Evolutionary conservation across 2,888 invertebrate genomes (phyloP).

Genomic region (Caenorhabditis sulstoni): DNA sequence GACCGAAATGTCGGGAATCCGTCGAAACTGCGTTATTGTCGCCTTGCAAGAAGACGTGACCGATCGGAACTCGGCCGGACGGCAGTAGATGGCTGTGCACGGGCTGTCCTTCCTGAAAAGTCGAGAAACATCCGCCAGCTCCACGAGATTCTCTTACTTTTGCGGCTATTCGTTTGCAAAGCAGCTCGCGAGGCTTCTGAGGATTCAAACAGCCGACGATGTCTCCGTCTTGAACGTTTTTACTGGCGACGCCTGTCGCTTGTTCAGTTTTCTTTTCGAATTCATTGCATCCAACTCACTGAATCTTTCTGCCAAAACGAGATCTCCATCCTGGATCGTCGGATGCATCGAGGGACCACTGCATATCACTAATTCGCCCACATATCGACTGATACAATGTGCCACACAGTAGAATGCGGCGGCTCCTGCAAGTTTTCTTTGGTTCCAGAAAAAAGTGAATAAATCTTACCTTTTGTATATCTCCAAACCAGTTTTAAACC

Average conservation of each 20-base stretch:
- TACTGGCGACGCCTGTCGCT: constrained; percentile 37
- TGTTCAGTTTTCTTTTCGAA: background rate
- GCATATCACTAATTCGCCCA: constrained; percentile 73
- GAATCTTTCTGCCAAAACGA: constrained; percentile 75
- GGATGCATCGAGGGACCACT: constrained; percentile 77
- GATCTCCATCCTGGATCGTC: constrained; percentile 76
- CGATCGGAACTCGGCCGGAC: constrained; percentile 69
- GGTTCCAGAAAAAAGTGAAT: background rate
- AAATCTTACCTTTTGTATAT: constrained; percentile 46
- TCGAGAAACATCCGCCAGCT: too few relatives aligned
- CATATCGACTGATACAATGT: constrained; percentile 62
- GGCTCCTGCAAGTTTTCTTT: constrained; percentile 46
- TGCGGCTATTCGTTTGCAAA: constrained; percentile 70
- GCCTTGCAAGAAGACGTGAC: constrained; percentile 75
- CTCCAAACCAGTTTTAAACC: constrained; percentile 31
- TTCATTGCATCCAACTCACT: constrained; percentile 50
- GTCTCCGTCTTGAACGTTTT: constrained; percentile 65
- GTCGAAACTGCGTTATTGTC: constrained; percentile 72
- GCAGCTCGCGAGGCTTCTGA: constrained; percentile 66
- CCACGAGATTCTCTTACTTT: constrained; percentile 63
- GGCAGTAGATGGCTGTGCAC: constrained; percentile 59
- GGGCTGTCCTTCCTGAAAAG: constrained; percentile 58
- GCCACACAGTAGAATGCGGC: constrained; percentile 65
- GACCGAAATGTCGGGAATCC: constrained; percentile 77
- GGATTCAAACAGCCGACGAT: constrained; percentile 76